A percentile compares a stretch with the other conserved stretches of the same genome.
Evolutionary conservation across 2,888 invertebrate genomes (phyloP).

Genomic region (Leptogaster cylindrica): DNA sequence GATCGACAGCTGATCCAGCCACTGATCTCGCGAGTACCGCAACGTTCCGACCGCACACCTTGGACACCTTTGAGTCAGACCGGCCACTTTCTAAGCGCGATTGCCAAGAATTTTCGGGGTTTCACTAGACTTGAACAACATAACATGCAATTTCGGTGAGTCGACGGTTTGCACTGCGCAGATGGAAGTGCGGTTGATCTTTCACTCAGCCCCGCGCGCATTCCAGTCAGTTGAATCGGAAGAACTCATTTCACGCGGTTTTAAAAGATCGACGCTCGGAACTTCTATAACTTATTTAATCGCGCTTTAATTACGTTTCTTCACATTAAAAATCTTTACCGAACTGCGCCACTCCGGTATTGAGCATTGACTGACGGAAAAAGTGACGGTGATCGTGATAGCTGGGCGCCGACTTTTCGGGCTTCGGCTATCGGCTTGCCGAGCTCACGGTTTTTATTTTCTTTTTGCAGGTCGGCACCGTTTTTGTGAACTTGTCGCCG

Average conservation of each 20-base stretch:
- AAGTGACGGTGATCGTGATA: not conserved
- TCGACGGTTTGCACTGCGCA: not conserved
- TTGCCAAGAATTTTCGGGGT: not conserved
- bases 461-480: not conserved
- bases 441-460: conserved; percentile 5
- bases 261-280: not conserved
- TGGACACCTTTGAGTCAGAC: conserved; percentile 5
- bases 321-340: conserved; percentile 2
- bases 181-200: not conserved
- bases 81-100: not conserved
- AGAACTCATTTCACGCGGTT: conserved; percentile 7
- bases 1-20: conserved; percentile 18
- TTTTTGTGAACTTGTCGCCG: conserved; percentile 6
- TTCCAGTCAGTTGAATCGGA: not conserved
- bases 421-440: not conserved
- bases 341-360: conserved; percentile 18
- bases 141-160: conserved; percentile 20
- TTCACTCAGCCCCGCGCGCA: conserved; percentile 20
- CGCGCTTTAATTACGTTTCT: not conserved
- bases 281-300: not conserved
- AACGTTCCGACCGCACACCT: conserved; percentile 12
- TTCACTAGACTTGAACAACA: conserved; percentile 14
- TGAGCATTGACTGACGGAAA: conserved; percentile 30
- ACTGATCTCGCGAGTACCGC: conserved; percentile 18
- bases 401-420: not conserved